Evolutionary conservation across 2,113 vertebrate genomes (phyloP), one percentile per base, ranked within the genome.

Genomic region (Acanthisitta chloris): DNA sequence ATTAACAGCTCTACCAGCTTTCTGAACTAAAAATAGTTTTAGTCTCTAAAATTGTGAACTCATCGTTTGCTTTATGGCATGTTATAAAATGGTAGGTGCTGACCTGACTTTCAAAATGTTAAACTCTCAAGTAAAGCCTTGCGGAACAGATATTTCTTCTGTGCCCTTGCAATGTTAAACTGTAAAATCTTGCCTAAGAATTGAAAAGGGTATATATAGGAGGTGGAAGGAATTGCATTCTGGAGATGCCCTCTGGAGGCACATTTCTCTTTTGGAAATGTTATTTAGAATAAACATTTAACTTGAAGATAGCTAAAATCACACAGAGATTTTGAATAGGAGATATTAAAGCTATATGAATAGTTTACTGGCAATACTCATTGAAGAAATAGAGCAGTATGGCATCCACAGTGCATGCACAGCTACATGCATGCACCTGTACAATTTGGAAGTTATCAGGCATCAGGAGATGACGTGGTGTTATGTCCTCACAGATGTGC

Each of bases 401-500:
- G 59, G 55, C 8, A 17, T 40, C 62, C 72, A 40, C n/a, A 64
- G 45, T 52, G 57, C 88, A 93, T 36, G 58, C 59, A 73, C 15
- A 69, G 8, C 46, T 61, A 24, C 21, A 42, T 80, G 57, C 42
- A 34, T 46, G 33, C 42, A 71, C 54, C 65, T 64, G 38, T 48
- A 48, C 2, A 17, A 9, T 42, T 36, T 2, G 12, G 65, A 73
- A 76, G 40, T 33, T 65, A 26, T 0, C 1, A 6, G 31, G 17
- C 28, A 59, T 3, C 49, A 25, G 43, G 70, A 70, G 79, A 78
- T 95, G 79, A 94, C 34, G 16, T 0, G 6, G 11, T 94, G 26
- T 61, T 65, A 10, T 79, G 21, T 97, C 76, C 95, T 93, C 92
- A 57, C 94, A 99, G 99, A 99, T 87, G 99, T 99, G 83, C 95